Evolutionary conservation across 2,888 invertebrate genomes (phyloP), one percentile per base, ranked within the genome.

Genomic region (Volucella zonaria): DNA sequence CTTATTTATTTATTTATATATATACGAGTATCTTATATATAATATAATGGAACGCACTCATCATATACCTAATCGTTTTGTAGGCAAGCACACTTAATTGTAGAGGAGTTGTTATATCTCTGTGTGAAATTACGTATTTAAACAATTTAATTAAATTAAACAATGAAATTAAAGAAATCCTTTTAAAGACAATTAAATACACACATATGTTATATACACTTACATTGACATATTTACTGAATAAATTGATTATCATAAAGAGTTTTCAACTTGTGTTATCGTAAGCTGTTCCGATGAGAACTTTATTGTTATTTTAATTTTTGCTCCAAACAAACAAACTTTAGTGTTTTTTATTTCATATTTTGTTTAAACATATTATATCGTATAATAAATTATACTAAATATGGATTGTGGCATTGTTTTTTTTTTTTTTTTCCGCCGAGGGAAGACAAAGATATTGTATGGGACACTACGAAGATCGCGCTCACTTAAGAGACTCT

Each of bases 11-110:
- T 54, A 70, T 76, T 77, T 77, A 77, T 77, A 77, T 77, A 77
- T 77, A 77, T 77, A 77, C 77, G 77, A 77, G 77, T 77, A 77
- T 52, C 51, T 76, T 76, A 68, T 77, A 77, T 77, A 70, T 31
- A 31, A n/a, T 6, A 31, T 54, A 49, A 56, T 49, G 49, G 40
- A 68, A 56, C 54, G 51, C 62, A 73, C 59, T 51, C 70, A 47
- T 14, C 58, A 38, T 47, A 67, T 54, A 47, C 75, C 58, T 23
- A 54, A 62, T 18, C 42, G 15, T 23, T 51, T 10, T 11, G 18
- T 59, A 43, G 71, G 10, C 58, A 58, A 70, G 40, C 18, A 42
- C 59, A 42, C 31, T 31, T 31, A 31, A 40, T 59, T 49, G 49
- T 70, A 49, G 58, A 58, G 43, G 23, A 51, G 51, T 71, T 71